phyloP scores from a whole-genome alignment of 2,888 invertebrate genomes.

The Elaeidobius kamerunicus region DNA sequence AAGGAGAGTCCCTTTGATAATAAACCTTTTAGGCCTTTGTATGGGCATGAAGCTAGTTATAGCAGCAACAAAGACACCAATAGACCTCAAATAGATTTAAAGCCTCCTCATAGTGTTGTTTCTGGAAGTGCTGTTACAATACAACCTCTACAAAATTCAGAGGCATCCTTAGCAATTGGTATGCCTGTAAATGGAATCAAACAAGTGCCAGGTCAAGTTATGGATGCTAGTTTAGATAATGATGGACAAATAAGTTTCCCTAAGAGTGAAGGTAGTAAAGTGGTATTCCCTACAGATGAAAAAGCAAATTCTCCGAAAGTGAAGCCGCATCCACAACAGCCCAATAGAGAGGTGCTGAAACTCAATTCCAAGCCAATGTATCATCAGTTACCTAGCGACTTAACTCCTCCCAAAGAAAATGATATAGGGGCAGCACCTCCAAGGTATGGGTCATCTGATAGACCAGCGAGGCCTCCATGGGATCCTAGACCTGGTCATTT shows the following conservation, averaged over 20 bases:
- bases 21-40: conserved; percentile 46
- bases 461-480: conserved; percentile 50
- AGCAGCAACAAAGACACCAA: conserved; percentile 29
- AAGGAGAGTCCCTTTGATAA: conserved; percentile 53
- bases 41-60: conserved; percentile 34
- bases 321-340: conserved; percentile 29
- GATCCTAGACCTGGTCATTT: conserved; percentile 51
- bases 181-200: conserved; percentile 44
- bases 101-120: conserved; percentile 28
- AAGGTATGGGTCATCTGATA: conserved; percentile 32
- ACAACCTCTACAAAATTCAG: conserved; percentile 46
- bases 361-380: conserved; percentile 49
- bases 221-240: conserved; percentile 44
- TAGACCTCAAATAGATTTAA: conserved; percentile 9
- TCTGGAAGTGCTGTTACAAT: conserved; percentile 44
- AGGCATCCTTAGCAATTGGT: conserved; percentile 48
- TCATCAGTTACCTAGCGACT: conserved; percentile 50
- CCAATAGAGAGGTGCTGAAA: conserved; percentile 44
- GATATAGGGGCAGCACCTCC: conserved; percentile 34
- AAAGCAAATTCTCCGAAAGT: conserved; percentile 35
- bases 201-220: conserved; percentile 47
- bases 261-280: conserved; percentile 40
- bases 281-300: conserved; percentile 46
- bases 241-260: conserved; percentile 41
- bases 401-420: conserved; percentile 50